Percentiles rank a stretch among this genome's conserved stretches.
phyloP scores from a whole-genome alignment of 2,113 vertebrate species.

The Rhombomys opimus region DNA sequence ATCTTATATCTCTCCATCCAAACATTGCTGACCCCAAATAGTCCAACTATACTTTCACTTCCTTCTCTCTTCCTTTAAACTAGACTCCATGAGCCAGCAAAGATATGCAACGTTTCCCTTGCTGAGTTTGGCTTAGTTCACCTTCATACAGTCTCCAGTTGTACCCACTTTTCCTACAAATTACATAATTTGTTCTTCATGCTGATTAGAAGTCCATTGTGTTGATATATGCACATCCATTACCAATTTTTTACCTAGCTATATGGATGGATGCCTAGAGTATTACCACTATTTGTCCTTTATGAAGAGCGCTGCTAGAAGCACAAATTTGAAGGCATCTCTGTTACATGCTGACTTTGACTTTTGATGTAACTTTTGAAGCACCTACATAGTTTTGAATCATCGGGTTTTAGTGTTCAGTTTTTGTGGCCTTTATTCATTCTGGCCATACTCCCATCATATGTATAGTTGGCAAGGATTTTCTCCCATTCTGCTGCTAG shows the following conservation, averaged over 20 bases:
- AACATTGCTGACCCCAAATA: too few species aligned
- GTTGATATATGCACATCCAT: not conserved
- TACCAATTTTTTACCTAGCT: not conserved
- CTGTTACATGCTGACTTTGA: not conserved
- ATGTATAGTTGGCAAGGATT: not conserved
- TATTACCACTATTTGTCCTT: not conserved
- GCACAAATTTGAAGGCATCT: not conserved
- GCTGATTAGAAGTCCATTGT: not conserved
- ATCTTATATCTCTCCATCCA: not conserved
- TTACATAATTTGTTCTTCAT: not conserved
- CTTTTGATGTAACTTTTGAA: not conserved
- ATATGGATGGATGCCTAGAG: not conserved
- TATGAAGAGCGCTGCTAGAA: not conserved
- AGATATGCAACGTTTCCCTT: not conserved
- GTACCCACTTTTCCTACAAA: not conserved
- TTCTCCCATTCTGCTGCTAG: not conserved
- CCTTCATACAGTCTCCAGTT: not conserved
- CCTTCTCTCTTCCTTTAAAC: not conserved
- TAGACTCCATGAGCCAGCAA: not conserved
- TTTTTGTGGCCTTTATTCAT: not conserved
- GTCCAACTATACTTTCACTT: not conserved
- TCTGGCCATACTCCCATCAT: not conserved
- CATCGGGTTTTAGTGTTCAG: not conserved
- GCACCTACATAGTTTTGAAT: not conserved
- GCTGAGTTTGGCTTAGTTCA: not conserved